Evolutionary conservation across 23 tunicate species (phyloP).

Genomic region (Trididemnum nubilum): DNA sequence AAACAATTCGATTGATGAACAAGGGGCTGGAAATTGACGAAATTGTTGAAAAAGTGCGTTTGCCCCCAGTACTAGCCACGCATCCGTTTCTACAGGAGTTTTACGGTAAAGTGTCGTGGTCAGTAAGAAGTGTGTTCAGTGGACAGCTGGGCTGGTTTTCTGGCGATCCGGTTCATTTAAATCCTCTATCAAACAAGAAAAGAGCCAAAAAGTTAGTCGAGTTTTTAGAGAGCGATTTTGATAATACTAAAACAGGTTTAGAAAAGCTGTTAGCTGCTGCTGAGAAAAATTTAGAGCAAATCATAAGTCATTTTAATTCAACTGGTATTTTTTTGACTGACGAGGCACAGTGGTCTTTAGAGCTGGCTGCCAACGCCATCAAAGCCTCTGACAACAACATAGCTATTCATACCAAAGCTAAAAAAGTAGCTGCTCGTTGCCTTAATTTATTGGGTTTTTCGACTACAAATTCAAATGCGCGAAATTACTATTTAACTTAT

Average conservation of each 20-base stretch:
- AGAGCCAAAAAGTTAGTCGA: conserved; percentile 36
- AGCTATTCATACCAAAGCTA: conserved; percentile 35
- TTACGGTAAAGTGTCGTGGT: conserved; percentile 91
- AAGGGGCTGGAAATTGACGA: conserved; percentile 46
- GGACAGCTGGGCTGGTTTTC: conserved; percentile 78
- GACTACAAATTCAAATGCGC: conserved; percentile 46
- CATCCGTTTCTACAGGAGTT: conserved; percentile 68
- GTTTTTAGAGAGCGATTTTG: conserved; percentile 2
- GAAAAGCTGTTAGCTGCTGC: conserved; percentile 52
- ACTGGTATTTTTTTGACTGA: conserved; percentile 27
- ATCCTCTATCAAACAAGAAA: conserved; percentile 44
- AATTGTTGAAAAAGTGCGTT: conserved; percentile 62
- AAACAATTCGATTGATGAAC: conserved; percentile 67
- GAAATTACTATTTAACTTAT: conserved; percentile 72
- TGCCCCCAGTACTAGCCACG: conserved; percentile 59
- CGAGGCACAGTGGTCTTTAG: conserved; percentile 83
- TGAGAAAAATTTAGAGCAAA: conserved; percentile 14
- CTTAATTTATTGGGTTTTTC: conserved; percentile 31
- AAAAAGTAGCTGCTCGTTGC: conserved; percentile 7
- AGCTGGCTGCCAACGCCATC: conserved; percentile 38
- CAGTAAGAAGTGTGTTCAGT: conserved; percentile 64
- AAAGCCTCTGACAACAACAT: conserved; percentile 3
- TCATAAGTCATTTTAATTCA: conserved; percentile 6
- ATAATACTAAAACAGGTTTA: neutral
- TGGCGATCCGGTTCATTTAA: conserved; percentile 69